phyloP scores from a whole-genome alignment of 2,888 invertebrate species.

The Eupithecia tripunctaria region DNA sequence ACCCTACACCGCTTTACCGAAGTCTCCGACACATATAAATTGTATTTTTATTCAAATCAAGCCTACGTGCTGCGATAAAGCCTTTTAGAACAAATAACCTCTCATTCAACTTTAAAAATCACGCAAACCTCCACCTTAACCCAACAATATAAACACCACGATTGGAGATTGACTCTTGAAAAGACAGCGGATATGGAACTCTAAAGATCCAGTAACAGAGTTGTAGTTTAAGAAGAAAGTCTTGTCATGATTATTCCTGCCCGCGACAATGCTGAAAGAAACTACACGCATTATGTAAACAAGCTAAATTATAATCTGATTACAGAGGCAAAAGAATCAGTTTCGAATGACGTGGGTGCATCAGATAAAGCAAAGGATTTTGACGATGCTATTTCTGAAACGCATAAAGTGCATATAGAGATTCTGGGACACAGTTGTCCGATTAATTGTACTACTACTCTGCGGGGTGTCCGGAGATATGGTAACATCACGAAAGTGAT shows the following conservation, averaged over 20 bases:
- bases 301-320: conserved; percentile 62
- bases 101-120: conserved; percentile 59
- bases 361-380: conserved; percentile 62
- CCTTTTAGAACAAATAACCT: conserved; percentile 81
- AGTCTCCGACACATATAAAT: conserved; percentile 83
- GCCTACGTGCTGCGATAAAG: conserved; percentile 80
- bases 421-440: conserved; percentile 70
- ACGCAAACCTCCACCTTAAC: conserved; percentile 60
- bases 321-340: conserved; percentile 58
- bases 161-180: conserved; percentile 19
- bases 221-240: conserved; percentile 69
- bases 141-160: conserved; percentile 55
- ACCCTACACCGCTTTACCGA: conserved; percentile 78
- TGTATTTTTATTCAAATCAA: conserved; percentile 84
- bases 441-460: conserved; percentile 64
- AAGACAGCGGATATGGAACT: conserved; percentile 68
- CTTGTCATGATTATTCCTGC: conserved; percentile 62
- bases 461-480: background rate
- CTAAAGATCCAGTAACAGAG: conserved; percentile 73
- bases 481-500: background rate
- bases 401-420: conserved; percentile 68
- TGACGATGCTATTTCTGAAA: conserved; percentile 62
- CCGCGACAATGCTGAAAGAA: conserved; percentile 58
- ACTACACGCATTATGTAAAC: conserved; percentile 56
- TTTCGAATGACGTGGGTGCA: conserved; percentile 53